A percentile compares a stretch with the other conserved stretches of the same genome.
Conservation (phyloP, 1,140 invertebrate species). For the Matsumurasca onukii region DNA sequence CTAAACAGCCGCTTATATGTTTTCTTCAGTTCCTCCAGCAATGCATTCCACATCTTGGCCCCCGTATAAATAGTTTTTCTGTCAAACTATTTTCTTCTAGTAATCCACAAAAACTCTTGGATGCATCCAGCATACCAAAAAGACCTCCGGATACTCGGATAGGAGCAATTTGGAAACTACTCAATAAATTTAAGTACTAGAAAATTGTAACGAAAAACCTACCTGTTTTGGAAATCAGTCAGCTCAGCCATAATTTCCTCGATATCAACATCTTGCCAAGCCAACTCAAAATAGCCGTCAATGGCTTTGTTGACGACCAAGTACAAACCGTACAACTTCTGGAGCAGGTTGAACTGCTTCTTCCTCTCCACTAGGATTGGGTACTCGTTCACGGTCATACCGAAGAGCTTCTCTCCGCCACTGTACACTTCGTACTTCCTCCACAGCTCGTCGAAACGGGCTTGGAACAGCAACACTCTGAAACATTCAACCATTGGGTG, state of each 20-base stretch:
- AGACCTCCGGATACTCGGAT: too few relatives aligned
- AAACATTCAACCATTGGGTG: too few relatives aligned
- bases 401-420: slow-evolving; percentile 80
- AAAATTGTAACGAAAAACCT: too few relatives aligned
- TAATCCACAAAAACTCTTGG: too few relatives aligned
- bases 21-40: too few relatives aligned
- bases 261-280: slow-evolving; percentile 82
- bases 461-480: slow-evolving; percentile 71
- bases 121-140: too few relatives aligned
- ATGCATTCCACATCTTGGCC: too few relatives aligned
- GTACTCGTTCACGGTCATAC: slow-evolving; percentile 76
- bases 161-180: too few relatives aligned
- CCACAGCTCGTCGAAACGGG: slow-evolving; percentile 78
- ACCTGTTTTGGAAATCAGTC: slow-evolving; percentile 79
- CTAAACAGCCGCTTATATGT: too few relatives aligned
- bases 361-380: slow-evolving; percentile 73
- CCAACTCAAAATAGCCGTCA: slow-evolving; percentile 80
- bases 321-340: slow-evolving; percentile 80
- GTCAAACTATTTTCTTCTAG: too few relatives aligned
- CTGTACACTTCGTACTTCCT: slow-evolving; percentile 74
- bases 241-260: slow-evolving; percentile 78
- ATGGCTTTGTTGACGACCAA: slow-evolving; percentile 77
- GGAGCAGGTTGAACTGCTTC: slow-evolving; percentile 80
- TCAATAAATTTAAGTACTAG: too few relatives aligned
- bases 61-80: too few relatives aligned